Percentiles rank a stretch among this genome's conserved stretches.
These are phyloP conservation scores for Lasioglossum albipes DNA, from an alignment of 1,140 invertebrate species.

Conservation along the genomic window DNA sequence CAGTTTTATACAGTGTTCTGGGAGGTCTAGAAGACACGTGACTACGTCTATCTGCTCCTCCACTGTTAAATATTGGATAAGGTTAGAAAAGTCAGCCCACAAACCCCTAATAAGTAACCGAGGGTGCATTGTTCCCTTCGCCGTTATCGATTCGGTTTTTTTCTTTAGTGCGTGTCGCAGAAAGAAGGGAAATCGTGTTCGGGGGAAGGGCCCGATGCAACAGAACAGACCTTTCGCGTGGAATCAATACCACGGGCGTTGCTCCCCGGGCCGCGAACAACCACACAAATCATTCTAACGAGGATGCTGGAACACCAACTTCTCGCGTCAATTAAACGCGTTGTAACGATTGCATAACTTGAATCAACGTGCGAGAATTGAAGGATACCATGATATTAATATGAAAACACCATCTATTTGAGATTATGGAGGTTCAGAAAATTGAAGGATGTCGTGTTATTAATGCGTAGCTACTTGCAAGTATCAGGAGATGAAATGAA, in stretches of 20 bases:
- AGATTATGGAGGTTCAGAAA: too few species aligned
- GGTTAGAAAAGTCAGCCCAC: too few species aligned
- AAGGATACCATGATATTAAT: too few species aligned
- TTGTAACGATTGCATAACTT: not conserved
- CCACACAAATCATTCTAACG: not conserved
- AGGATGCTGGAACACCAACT: not conserved
- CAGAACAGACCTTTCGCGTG: constrained; percentile 2
- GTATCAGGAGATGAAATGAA: too few species aligned
- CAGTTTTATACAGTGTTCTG: too few species aligned
- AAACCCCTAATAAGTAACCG: not conserved
- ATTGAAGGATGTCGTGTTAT: too few species aligned
- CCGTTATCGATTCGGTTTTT: constrained; percentile 24
- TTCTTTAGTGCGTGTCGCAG: not conserved
- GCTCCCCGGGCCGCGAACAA: not conserved
- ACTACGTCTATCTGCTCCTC: too few species aligned
- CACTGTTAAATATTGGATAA: too few species aligned
- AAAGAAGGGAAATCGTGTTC: constrained; percentile 2
- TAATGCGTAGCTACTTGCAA: too few species aligned
- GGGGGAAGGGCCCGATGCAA: not conserved
- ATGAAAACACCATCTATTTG: too few species aligned
- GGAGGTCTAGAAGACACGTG: too few species aligned
- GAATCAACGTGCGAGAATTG: too few species aligned
- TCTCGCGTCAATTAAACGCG: not conserved
- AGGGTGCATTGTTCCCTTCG: not conserved
- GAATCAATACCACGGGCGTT: constrained; percentile 41